A percentile compares a stretch with the other conserved stretches of the same genome.
Evolutionary conservation across 2,888 invertebrate species (phyloP).

Genomic region (Melieria omissa): DNA sequence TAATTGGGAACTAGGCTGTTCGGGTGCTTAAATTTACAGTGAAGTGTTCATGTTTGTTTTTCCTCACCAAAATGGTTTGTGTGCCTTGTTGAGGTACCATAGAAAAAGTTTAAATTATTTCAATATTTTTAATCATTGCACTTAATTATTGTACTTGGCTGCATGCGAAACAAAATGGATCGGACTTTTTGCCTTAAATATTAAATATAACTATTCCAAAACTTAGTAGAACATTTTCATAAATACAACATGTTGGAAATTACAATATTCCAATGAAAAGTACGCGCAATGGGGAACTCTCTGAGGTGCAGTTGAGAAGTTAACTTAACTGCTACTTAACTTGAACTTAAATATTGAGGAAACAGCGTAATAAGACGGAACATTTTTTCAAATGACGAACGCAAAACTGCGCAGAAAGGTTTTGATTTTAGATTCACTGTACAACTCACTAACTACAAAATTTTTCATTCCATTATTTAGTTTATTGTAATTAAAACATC

Average conservation of each 20-base stretch:
- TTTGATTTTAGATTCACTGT: too few species aligned
- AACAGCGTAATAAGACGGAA: too few species aligned
- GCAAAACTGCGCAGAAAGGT: too few species aligned
- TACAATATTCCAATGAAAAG: neutral
- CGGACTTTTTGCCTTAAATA: conserved; percentile 1
- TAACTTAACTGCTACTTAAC: too few species aligned
- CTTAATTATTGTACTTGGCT: neutral
- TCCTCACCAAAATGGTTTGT: neutral
- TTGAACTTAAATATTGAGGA: too few species aligned
- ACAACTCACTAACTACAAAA: too few species aligned
- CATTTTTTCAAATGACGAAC: too few species aligned
- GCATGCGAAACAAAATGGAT: conserved; percentile 8
- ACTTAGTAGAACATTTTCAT: neutral
- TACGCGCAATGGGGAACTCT: neutral
- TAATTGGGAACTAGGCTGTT: too few species aligned
- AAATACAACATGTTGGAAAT: neutral
- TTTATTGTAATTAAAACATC: too few species aligned
- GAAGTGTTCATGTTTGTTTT: neutral
- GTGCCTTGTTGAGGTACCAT: neutral
- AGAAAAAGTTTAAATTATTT: neutral
- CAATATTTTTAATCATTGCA: neutral
- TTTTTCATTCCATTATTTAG: too few species aligned
- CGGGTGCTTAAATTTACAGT: too few species aligned
- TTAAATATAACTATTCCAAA: neutral
- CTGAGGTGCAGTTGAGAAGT: too few species aligned